Evolutionary conservation across 2,797 vertebrate genomes (phyloP), one percentile per base, ranked within the genome.

Genomic region (Rhinophrynus dorsalis): DNA sequence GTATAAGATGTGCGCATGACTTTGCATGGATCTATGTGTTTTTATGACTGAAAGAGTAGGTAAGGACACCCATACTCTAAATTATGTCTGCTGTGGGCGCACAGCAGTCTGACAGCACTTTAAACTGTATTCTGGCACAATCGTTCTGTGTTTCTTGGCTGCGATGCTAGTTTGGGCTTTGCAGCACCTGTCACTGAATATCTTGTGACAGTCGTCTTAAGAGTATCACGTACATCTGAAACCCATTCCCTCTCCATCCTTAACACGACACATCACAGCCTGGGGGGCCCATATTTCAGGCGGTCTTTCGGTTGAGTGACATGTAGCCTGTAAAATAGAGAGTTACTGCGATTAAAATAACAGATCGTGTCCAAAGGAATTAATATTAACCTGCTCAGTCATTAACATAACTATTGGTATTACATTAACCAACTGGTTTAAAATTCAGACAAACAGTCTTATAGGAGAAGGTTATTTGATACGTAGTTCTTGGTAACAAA

Each of bases 71-170:
- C 32, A 32, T 5, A 18, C 17, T 18, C 40, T 44, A 44, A 44
- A 44, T 44, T 18, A 18, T 18, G 18, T 5, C 1, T 40, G 13
- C 12, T n/a, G 15, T 44, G 15, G 18, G 40, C 4, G 20, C 6
- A 30, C 5, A 44, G n/a, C n/a, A n/a, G 40, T 9, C 29, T n/a
- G 15, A 21, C 30, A 54, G 30, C 8, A 23, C 26, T 44, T 29
- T 26, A 11, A 33, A 27, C n/a, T 45, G 29, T 33, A 33, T 35
- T 10, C 30, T 20, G 26, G 20, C 13, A 37, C 20, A 12, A 44
- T 32, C 58, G 24, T 44, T 20, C 27, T n/a, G 27, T 27, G 29
- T 62, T 29, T 45, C 50, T 62, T 70, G 29, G 37, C 59, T 62
- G 26, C 6, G 15, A 32, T 6, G n/a, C 8, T 33, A 32, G 29